Evolutionary conservation across 2,888 invertebrate genomes (phyloP), one percentile per base, ranked within the genome.

Genomic region (Tyria jacobaeae): DNA sequence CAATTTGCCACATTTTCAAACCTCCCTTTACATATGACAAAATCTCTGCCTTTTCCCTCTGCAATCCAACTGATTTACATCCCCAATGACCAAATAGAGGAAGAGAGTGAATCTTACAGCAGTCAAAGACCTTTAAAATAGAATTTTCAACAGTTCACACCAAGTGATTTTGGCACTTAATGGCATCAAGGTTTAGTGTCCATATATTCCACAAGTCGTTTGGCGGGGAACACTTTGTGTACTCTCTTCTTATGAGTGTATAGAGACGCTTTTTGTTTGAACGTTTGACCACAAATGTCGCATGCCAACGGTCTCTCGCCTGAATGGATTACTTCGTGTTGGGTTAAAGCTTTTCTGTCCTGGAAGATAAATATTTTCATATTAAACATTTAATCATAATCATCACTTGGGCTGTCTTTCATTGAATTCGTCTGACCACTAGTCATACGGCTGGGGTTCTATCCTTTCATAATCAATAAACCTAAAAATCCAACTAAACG

Each of bases 211-310:
- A 91, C 86, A 0, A 82, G 75, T 1, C 85, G 67, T 53, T 90
- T 91, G 0, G 73, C 48, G 0, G 92, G 91, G 41, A 83, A 84
- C 6, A 92, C 84, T 60, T 93, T 92, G 57, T 94, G 93, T 0
- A 94, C 91, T 0, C 92, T 66, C 51, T 92, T 92, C 62, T 83
- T 82, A 66, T 94, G 93, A 1, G 92, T 93, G 66, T 93, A 93
- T 0, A 94, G 70, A 0, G 93, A 92, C 0, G 93, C 93, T 49
- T 93, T 94, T 62, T 94, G 93, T 58, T 92, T 93, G 85, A 94
- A 94, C 0, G 91, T 91, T 51, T 91, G 92, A 0, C 88, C 86
- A 62, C 93, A 94, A 0, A 93, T 86, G n/a, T 93, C 92, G 63
- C 93, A 94, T 0, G 87, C 73, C 0, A 93, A 75, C 0, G 94